These are phyloP conservation scores for Diplodus sargus DNA, from an alignment of 2,797 vertebrate species.

Conservation along the genomic window DNA sequence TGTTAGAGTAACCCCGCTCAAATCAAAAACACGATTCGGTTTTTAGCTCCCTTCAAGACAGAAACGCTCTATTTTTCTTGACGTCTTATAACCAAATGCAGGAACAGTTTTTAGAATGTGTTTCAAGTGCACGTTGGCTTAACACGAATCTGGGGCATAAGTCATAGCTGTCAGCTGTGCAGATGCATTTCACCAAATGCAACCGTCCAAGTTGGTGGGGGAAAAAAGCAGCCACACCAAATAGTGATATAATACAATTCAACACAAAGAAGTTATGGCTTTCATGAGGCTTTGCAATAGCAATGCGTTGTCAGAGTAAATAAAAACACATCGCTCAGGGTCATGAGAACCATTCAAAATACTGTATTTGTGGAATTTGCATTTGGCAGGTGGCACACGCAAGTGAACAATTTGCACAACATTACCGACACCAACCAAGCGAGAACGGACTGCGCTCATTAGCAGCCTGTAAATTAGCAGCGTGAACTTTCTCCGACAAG, in stretches of 20 bases:
- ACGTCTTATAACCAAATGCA: constrained; percentile 3
- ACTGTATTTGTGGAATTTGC: too few species aligned
- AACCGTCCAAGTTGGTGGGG: not conserved
- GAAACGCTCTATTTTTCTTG: not conserved
- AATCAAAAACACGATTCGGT: constrained; percentile 43
- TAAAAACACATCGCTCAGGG: too few species aligned
- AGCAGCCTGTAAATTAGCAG: not conserved
- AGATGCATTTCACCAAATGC: constrained; percentile 15
- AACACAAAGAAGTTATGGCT: not conserved
- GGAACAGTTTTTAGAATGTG: not conserved
- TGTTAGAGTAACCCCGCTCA: constrained; percentile 49
- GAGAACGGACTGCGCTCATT: not conserved
- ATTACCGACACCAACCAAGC: too few species aligned
- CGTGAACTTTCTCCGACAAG: not conserved
- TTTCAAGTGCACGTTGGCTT: constrained; percentile 8
- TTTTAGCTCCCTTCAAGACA: constrained; percentile 4
- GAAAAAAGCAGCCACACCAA: not conserved
- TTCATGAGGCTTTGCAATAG: not conserved
- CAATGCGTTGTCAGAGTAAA: not conserved
- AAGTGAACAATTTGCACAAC: too few species aligned
- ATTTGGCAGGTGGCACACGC: too few species aligned
- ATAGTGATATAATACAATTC: not conserved
- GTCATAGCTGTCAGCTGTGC: not conserved
- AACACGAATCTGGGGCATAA: not conserved
- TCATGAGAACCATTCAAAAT: too few species aligned